Percentiles rank a stretch among this genome's conserved stretches.
Evolutionary conservation across 92 coral and sea anemone species (phyloP).

Genomic region (Montipora capitata): DNA sequence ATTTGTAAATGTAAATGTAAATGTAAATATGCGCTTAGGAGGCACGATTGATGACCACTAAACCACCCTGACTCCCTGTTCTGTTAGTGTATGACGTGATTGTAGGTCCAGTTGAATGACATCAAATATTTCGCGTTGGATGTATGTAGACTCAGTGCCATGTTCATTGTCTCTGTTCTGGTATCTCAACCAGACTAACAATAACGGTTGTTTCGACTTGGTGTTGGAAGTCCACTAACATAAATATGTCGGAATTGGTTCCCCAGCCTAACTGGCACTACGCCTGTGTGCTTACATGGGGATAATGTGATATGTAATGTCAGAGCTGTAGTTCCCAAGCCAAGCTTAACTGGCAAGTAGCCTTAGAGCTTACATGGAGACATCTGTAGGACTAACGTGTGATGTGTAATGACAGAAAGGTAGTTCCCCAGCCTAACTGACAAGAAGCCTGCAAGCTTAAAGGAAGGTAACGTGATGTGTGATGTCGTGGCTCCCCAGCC

Average conservation of each 20-base stretch:
- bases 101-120: no score
- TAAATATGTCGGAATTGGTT: background rate
- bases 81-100: no score
- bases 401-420: background rate
- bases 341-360: background rate
- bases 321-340: background rate
- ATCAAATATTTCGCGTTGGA: no score
- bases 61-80: no score
- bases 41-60: no score
- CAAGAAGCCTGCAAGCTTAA: no score
- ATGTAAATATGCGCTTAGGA: no score
- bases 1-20: no score
- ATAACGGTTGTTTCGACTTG: background rate
- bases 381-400: background rate
- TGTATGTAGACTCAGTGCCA: no score
- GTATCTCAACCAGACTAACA: background rate
- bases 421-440: no score
- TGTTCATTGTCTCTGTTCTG: no score
- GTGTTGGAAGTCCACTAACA: background rate
- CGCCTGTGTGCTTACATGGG: background rate
- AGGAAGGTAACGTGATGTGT: background rate
- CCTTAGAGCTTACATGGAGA: background rate
- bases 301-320: background rate
- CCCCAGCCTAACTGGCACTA: background rate
- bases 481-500: background rate